A percentile compares a stretch with the other conserved stretches of the same genome.
phyloP scores from a whole-genome alignment of 2,797 vertebrate genomes.

The Danio albolineatus region DNA sequence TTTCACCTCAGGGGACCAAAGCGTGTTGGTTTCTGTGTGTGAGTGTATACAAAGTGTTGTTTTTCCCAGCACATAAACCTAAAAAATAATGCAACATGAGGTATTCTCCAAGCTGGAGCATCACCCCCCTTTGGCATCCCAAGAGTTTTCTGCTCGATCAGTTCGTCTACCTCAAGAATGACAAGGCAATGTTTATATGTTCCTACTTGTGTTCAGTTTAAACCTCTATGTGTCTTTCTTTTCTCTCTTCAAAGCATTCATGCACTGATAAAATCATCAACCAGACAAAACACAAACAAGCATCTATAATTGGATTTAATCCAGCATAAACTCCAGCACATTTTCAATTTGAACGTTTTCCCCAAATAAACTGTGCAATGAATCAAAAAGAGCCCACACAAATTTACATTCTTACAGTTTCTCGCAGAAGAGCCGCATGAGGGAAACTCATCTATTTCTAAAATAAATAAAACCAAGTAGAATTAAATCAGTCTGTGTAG shows the following conservation, averaged over 20 bases:
- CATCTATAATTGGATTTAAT: conserved; percentile 25
- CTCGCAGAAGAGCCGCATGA: conserved; percentile 15
- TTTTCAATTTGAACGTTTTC: neutral
- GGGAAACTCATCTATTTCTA: neutral
- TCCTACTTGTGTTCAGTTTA: neutral
- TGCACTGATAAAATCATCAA: conserved; percentile 21
- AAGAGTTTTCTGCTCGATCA: neutral
- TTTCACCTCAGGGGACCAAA: conserved; percentile 40
- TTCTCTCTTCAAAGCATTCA: conserved; percentile 20
- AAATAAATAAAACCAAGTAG: conserved; percentile 11
- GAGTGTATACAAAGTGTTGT: neutral
- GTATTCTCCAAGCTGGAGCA: neutral
- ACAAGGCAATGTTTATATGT: neutral
- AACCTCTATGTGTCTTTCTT: neutral
- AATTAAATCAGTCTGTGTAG: neutral
- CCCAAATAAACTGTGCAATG: neutral
- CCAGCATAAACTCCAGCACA: neutral
- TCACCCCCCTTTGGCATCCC: neutral
- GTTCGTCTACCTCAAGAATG: conserved; percentile 17
- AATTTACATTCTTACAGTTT: conserved; percentile 3
- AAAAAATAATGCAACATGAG: conserved; percentile 5
- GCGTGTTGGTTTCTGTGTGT: conserved; percentile 15
- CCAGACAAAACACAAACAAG: conserved; percentile 31
- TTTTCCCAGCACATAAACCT: neutral
- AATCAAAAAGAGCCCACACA: conserved; percentile 11